Evolutionary conservation across 2,113 vertebrate species (phyloP), one percentile per base, ranked within the genome.

Genomic region (Chloropsis cyanopogon): DNA sequence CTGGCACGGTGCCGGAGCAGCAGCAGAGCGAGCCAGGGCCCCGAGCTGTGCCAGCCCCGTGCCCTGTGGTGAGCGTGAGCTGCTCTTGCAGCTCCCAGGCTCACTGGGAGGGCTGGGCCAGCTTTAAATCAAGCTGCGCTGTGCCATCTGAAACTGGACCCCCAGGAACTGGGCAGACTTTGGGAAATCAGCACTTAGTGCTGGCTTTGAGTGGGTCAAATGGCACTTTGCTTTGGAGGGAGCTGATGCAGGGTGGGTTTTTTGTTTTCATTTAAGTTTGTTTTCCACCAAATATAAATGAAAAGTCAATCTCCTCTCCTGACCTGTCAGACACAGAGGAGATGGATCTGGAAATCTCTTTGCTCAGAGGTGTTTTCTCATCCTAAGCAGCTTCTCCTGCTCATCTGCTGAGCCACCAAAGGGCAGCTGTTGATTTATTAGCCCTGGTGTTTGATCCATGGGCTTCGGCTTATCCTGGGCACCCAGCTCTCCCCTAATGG

Each of bases 401-500:
- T 84, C 85, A 66, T 93, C 80, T 49, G 61, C 69, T 56, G 52
- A 93, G 81, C 9, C 52, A 47, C 71, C 72, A 86, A 66, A 83
- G 2, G 20, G 37, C 68, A 53, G 35, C 49, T 31, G 60, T 37
- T 96, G 94, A 97, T 95, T 86, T 81, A 96, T 95, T 86, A 86
- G 33, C 47, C 68, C 52, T 86, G 61, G 77, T 14, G 20, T 72
- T 89, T 95, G 95, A 93, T 96, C 31, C 92, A 92, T 93, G 91
- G 83, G 65, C 77, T 93, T 85, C 23, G 10, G 65, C 44, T 95
- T 37, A 63, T 71, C 81, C 92, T 9, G 37, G 77, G 64, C 14
- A 68, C 60, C 3, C 28, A 65, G 68, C 71, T 73, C 88, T 50
- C 26, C 68, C 69, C 76, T 71, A 71, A 83, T 9, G 60, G 56